phyloP scores from a whole-genome alignment of 2,888 invertebrate genomes.

The Dolichopus griseipennis region DNA sequence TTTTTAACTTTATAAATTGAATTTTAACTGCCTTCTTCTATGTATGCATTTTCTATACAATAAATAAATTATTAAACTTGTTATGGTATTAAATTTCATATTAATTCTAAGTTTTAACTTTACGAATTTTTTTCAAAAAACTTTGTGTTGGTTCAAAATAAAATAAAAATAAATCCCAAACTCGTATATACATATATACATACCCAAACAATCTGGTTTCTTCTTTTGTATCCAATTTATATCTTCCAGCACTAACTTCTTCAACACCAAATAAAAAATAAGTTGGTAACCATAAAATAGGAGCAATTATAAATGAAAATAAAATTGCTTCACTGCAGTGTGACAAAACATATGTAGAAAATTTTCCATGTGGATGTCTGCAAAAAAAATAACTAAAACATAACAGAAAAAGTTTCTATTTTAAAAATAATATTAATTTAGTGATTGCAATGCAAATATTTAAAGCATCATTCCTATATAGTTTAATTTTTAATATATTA shows the following conservation, averaged over 20 bases:
- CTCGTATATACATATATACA: no score
- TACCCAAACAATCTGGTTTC: no score
- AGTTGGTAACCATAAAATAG: constrained; percentile 74
- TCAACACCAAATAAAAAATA: constrained; percentile 61
- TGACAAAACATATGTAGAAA: constrained; percentile 63
- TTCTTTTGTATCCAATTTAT: constrained; percentile 30
- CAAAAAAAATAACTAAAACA: constrained; percentile 26
- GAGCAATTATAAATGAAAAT: constrained; percentile 65
- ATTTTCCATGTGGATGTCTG: constrained; percentile 71
- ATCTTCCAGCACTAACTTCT: constrained; percentile 29
- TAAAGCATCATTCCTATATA: not conserved
- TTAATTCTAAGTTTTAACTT: no score
- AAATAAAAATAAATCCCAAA: no score
- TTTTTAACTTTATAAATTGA: no score
- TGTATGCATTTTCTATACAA: no score
- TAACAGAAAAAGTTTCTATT: not conserved
- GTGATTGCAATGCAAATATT: not conserved
- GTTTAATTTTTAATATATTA: not conserved
- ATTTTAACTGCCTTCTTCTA: no score
- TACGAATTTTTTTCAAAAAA: no score
- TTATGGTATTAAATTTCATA: no score
- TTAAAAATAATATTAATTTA: not conserved
- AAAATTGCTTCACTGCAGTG: constrained; percentile 69
- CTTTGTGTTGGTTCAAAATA: no score
- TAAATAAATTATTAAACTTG: no score